A percentile compares a stretch with the other conserved stretches of the same genome.
These are phyloP conservation scores for Drosophila kikkawai DNA, from an alignment of 1,140 invertebrate genomes.

Conservation along the genomic window DNA sequence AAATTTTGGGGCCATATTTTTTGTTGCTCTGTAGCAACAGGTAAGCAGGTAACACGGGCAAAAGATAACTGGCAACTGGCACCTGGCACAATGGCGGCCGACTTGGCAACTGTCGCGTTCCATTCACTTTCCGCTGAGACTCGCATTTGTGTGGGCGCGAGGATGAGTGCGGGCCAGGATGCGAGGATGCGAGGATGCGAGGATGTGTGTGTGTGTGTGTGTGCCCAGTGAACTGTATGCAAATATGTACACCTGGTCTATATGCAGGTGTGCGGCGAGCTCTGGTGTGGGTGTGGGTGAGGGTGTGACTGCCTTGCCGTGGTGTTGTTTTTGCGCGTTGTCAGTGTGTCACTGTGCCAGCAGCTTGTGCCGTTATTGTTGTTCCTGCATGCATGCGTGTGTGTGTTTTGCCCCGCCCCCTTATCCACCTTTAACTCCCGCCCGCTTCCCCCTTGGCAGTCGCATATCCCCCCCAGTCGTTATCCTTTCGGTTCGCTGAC, in stretches of 20 bases:
- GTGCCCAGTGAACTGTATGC: conserved; percentile 75
- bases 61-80: conserved; percentile 41
- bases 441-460: background rate
- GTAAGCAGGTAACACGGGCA: conserved; percentile 23
- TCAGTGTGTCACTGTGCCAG: conserved; percentile 76
- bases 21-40: conserved; percentile 39
- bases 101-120: conserved; percentile 53
- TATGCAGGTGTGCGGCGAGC: conserved; percentile 39
- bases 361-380: conserved; percentile 71
- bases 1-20: conserved; percentile 15
- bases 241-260: conserved; percentile 73
- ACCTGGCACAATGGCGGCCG: conserved; percentile 62
- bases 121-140: conserved; percentile 73
- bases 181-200: conserved; percentile 3
- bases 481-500: conserved; percentile 72
- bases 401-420: conserved; percentile 5
- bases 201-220: conserved; percentile 29
- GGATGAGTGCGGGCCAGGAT: conserved; percentile 4
- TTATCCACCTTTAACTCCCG: background rate
- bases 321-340: conserved; percentile 53
- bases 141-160: conserved; percentile 56
- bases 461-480: conserved; percentile 48
- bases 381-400: conserved; percentile 10
- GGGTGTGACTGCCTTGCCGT: background rate
- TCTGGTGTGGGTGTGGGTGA: background rate